Conservation (phyloP, 2,888 invertebrate species). For the Omphaloscelis lunosa region DNA sequence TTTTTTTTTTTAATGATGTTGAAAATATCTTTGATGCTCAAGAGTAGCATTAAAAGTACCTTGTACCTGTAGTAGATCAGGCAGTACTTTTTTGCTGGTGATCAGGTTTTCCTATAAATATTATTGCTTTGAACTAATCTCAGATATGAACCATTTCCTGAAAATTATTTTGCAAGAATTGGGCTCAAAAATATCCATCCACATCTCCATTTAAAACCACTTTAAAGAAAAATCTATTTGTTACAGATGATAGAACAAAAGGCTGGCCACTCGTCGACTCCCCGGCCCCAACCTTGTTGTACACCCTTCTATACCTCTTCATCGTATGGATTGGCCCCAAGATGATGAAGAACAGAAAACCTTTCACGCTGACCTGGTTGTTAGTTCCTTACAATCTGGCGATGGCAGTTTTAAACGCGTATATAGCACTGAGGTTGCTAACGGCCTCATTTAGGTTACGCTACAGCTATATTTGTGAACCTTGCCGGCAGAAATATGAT, state of each 20-base stretch:
- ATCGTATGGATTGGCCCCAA: slow-evolving; percentile 95
- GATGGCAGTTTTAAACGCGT: slow-evolving; percentile 95
- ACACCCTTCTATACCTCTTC: slow-evolving; percentile 93
- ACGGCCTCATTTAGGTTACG: slow-evolving; percentile 93
- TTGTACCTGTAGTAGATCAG: background rate
- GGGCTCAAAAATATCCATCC: too few relatives aligned
- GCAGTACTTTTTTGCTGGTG: background rate
- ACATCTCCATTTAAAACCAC: background rate
- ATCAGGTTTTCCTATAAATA: background rate
- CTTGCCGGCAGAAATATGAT: slow-evolving; percentile 94
- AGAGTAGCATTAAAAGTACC: background rate
- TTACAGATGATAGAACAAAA: slow-evolving; percentile 94
- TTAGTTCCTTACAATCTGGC: slow-evolving; percentile 96
- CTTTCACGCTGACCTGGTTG: slow-evolving; percentile 94
- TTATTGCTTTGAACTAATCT: background rate
- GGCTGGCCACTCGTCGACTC: slow-evolving; percentile 97
- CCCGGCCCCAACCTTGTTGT: slow-evolving; percentile 93
- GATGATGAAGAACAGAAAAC: slow-evolving; percentile 94
- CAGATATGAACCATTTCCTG: background rate
- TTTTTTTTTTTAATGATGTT: background rate
- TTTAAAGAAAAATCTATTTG: slow-evolving; percentile 49
- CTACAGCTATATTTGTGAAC: slow-evolving; percentile 97
- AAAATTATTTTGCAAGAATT: background rate
- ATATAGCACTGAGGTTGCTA: slow-evolving; percentile 95
- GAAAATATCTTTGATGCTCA: background rate